A percentile compares a stretch with the other conserved stretches of the same genome.
Evolutionary conservation across 2,797 vertebrate genomes (phyloP).

Genomic region (Typhlichthys subterraneus): DNA sequence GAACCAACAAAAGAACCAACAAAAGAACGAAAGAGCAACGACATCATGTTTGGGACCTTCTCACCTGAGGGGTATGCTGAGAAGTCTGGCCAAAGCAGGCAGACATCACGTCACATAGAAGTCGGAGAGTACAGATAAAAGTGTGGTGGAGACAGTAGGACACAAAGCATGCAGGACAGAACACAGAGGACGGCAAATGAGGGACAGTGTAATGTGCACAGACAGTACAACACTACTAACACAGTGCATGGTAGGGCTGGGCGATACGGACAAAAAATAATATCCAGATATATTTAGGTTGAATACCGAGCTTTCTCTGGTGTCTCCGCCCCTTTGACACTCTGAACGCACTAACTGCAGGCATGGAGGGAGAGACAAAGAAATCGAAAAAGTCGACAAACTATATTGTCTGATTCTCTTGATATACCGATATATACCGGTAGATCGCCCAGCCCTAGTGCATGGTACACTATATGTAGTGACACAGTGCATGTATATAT

Average conservation of each 20-base stretch:
- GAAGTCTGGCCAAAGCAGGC: conserved; percentile 60
- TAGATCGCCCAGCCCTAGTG: no score
- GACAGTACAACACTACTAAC: not conserved
- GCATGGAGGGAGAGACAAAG: no score
- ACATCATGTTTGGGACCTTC: conserved; percentile 28
- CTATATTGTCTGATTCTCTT: no score
- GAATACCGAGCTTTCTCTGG: no score
- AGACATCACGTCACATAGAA: conserved; percentile 58
- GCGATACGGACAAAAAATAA: no score
- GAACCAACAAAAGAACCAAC: not conserved
- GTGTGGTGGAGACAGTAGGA: conserved; percentile 20
- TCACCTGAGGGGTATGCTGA: conserved; percentile 75
- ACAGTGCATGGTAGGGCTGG: not conserved
- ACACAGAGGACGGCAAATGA: conserved; percentile 15
- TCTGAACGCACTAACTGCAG: no score
- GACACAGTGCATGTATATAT: not conserved
- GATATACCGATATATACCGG: no score
- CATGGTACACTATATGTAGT: not conserved
- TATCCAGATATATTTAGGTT: no score
- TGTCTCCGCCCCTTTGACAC: no score
- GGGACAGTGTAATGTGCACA: not conserved
- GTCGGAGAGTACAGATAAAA: conserved; percentile 35
- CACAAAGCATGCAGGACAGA: conserved; percentile 22
- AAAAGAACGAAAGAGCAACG: no score
- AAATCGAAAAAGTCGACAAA: no score